These are phyloP conservation scores for Drepanosiphum platanoidis DNA, from an alignment of 2,888 invertebrate species.

Conservation along the genomic window DNA sequence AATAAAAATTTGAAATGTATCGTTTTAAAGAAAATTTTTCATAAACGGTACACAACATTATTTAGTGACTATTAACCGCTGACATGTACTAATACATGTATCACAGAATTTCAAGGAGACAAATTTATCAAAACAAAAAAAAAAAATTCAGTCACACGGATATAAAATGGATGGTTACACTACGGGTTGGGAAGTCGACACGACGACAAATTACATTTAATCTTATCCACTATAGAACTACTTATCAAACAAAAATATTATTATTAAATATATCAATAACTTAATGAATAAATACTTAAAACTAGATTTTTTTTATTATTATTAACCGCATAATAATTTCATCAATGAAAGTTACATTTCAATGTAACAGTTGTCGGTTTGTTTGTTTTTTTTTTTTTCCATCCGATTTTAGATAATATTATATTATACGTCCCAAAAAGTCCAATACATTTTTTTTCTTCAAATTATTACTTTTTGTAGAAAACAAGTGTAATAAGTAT, in stretches of 20 bases:
- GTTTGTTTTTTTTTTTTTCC: neutral
- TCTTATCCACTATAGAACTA: neutral
- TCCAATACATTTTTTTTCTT: neutral
- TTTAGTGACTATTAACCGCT: constrained; percentile 52
- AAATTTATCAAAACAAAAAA: constrained; percentile 37
- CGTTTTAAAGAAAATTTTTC: constrained; percentile 37
- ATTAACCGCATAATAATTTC: neutral
- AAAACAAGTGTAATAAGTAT: neutral
- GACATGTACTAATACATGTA: constrained; percentile 54
- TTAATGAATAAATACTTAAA: constrained; percentile 11
- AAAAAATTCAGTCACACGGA: constrained; percentile 26
- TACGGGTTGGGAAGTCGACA: constrained; percentile 4
- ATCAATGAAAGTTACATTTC: neutral
- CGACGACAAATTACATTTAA: constrained; percentile 14
- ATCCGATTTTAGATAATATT: neutral
- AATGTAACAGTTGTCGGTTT: neutral
- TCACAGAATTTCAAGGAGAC: constrained; percentile 58
- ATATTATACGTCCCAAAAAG: neutral
- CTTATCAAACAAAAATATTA: constrained; percentile 41
- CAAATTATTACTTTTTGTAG: neutral
- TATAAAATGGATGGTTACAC: constrained; percentile 23
- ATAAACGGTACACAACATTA: constrained; percentile 37
- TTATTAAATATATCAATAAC: constrained; percentile 36
- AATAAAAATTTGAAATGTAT: constrained; percentile 54
- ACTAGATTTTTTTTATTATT: constrained; percentile 1